Evolutionary conservation across 2,888 invertebrate species (phyloP).

Genomic region (Tiliacea aurago): DNA sequence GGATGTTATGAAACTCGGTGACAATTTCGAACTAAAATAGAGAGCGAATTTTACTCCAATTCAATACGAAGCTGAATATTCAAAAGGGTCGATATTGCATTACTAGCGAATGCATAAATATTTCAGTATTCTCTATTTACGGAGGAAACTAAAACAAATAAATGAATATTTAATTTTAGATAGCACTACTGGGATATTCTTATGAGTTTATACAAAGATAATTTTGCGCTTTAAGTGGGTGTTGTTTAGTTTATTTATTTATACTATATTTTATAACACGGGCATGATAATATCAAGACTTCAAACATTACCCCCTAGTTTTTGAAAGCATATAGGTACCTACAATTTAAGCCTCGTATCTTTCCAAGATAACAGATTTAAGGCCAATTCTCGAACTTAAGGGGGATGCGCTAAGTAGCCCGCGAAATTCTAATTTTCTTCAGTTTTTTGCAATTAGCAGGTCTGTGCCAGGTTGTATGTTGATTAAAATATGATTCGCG

Average conservation of each 20-base stretch:
- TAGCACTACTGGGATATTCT: neutral
- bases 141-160: constrained; percentile 22
- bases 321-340: no score
- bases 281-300: neutral
- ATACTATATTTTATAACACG: no score
- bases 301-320: neutral
- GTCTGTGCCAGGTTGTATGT: no score
- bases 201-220: neutral
- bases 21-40: constrained; percentile 29
- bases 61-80: constrained; percentile 48
- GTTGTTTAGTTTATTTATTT: no score
- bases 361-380: neutral
- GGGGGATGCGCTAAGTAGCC: no score
- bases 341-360: neutral
- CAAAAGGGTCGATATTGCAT: constrained; percentile 48
- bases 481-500: no score
- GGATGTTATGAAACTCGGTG: constrained; percentile 25
- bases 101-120: constrained; percentile 49
- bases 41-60: constrained; percentile 40
- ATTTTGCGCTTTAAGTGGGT: no score
- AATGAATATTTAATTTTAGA: constrained; percentile 23
- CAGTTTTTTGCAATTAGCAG: no score
- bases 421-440: no score
- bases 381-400: neutral
- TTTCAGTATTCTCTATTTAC: constrained; percentile 34